These are phyloP conservation scores for Danaus chrysippus DNA, from an alignment of 2,888 invertebrate species.

Conservation along the genomic window DNA sequence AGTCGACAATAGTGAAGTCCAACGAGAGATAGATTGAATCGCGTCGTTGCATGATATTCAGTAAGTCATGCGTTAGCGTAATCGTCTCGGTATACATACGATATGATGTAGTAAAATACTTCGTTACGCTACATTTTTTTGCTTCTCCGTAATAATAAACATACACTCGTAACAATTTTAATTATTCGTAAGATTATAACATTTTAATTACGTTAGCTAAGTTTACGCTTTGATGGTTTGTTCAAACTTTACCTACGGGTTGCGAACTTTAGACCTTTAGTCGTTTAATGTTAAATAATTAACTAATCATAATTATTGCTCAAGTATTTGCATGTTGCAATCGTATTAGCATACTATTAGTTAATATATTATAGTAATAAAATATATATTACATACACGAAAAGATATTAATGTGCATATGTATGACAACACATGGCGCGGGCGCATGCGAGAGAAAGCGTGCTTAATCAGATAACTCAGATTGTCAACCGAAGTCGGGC, in stretches of 20 bases:
- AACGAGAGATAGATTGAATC: conserved; percentile 32
- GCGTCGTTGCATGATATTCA: conserved; percentile 41
- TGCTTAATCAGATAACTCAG: conserved; percentile 78
- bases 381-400: conserved; percentile 17
- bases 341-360: neutral
- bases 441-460: conserved; percentile 67
- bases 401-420: conserved; percentile 24
- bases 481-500: conserved; percentile 73
- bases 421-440: conserved; percentile 42
- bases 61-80: conserved; percentile 40
- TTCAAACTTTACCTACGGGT: too few species aligned
- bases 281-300: too few species aligned
- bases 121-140: conserved; percentile 43
- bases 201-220: neutral
- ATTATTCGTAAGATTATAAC: neutral
- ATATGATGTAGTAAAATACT: conserved; percentile 47
- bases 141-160: neutral
- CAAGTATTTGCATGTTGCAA: too few species aligned
- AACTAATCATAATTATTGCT: too few species aligned
- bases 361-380: conserved; percentile 4
- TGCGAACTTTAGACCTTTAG: too few species aligned
- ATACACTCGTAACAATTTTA: neutral
- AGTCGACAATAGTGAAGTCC: conserved; percentile 40
- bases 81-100: conserved; percentile 42
- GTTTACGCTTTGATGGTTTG: too few species aligned